A percentile compares a stretch with the other conserved stretches of the same genome.
These are phyloP conservation scores for Cecidostiba fungosa DNA, from an alignment of 2,888 invertebrate genomes.

Conservation along the genomic window DNA sequence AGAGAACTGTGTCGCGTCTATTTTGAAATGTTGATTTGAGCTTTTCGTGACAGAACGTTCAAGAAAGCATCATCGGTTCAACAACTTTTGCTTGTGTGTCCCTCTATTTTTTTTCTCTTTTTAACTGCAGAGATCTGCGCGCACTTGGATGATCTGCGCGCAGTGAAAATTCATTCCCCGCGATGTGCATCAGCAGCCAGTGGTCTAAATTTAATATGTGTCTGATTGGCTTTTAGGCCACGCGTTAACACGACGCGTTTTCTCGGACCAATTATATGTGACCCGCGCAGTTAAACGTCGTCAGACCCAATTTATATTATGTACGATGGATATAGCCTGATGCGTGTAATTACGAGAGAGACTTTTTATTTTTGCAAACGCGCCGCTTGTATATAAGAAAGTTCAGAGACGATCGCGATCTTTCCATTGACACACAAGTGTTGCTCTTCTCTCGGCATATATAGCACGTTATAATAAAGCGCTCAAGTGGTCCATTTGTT, in stretches of 20 bases:
- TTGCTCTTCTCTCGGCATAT: not conserved
- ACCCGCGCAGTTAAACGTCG: not conserved
- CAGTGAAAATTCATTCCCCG: conserved; percentile 8
- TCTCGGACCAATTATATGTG: not conserved
- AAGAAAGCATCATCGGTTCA: too few species aligned
- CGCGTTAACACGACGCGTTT: conserved; percentile 21
- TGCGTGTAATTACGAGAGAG: not conserved
- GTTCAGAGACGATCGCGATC: conserved; percentile 5
- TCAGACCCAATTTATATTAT: not conserved
- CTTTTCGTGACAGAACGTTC: not conserved
- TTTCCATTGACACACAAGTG: not conserved
- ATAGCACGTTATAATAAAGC: not conserved
- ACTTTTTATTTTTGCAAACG: not conserved
- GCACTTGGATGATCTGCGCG: not conserved
- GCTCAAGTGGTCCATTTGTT: conserved; percentile 35
- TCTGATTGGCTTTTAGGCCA: conserved; percentile 45
- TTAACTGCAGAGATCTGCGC: not conserved
- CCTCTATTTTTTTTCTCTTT: not conserved
- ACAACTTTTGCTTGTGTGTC: too few species aligned
- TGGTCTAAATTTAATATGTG: conserved; percentile 48
- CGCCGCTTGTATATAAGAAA: not conserved
- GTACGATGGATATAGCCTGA: too few species aligned
- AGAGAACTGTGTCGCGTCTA: not conserved
- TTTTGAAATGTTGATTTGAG: not conserved
- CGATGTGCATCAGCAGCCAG: not conserved